These are phyloP conservation scores for Zaprionus nigranus DNA, from an alignment of 1,140 invertebrate genomes.

Conservation along the genomic window DNA sequence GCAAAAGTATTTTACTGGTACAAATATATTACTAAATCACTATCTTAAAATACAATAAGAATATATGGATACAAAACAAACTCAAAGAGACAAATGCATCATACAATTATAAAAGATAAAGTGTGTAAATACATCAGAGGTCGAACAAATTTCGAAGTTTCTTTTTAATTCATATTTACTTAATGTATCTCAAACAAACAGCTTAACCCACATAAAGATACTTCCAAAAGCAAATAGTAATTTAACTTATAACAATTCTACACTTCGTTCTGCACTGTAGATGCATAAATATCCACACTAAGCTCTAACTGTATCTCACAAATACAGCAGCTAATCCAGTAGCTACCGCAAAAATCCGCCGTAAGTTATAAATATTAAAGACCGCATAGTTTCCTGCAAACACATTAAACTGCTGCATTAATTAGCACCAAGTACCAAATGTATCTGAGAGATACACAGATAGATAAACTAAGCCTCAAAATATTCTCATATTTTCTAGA, in stretches of 20 bases:
- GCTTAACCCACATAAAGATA: background rate
- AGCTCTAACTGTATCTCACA: background rate
- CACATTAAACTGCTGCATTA: background rate
- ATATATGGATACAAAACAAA: too few relatives aligned
- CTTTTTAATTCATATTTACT: too few relatives aligned
- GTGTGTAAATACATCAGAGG: too few relatives aligned
- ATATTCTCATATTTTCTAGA: constrained; percentile 20
- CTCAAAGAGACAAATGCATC: too few relatives aligned
- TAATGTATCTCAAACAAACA: background rate
- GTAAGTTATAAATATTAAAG: background rate
- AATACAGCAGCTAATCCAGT: background rate
- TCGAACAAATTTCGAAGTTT: too few relatives aligned
- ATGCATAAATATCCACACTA: background rate
- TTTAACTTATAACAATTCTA: background rate
- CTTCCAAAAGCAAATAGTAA: background rate
- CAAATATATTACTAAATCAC: too few relatives aligned
- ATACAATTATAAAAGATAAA: too few relatives aligned
- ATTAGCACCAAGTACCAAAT: background rate
- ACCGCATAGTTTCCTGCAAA: background rate
- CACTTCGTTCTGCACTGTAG: background rate
- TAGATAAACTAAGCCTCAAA: background rate
- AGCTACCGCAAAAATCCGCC: background rate
- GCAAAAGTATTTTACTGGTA: too few relatives aligned
- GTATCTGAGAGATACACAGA: background rate
- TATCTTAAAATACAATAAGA: too few relatives aligned